phyloP scores from a whole-genome alignment of 2,113 vertebrate genomes.

The Tachuris rubrigastra region DNA sequence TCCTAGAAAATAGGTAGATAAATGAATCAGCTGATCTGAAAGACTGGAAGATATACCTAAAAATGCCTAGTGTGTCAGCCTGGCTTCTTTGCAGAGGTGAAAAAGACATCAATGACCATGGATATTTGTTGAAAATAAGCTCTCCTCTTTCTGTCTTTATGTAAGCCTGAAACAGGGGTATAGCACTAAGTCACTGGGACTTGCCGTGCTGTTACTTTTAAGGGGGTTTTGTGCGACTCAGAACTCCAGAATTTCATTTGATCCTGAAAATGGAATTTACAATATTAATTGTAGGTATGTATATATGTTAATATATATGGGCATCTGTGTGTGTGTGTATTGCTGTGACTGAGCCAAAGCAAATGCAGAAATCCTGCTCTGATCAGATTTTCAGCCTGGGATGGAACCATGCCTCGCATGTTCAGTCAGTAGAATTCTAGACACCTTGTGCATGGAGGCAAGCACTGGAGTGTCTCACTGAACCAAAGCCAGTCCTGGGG shows the following conservation, averaged over 20 bases:
- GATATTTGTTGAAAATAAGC: not conserved
- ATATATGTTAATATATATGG: too few relatives aligned
- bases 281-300: not conserved
- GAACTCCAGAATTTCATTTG: not conserved
- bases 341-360: not conserved
- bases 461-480: not conserved
- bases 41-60: not conserved
- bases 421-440: not conserved
- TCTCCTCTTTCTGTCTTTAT: not conserved
- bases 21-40: not conserved
- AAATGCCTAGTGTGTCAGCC: not conserved
- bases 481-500: fast-evolving
- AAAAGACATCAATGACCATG: fast-evolving
- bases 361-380: not conserved
- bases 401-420: not conserved
- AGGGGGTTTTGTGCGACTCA: fast-evolving
- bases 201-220: not conserved
- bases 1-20: not conserved
- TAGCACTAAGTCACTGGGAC: not conserved
- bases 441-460: not conserved
- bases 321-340: not conserved
- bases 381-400: not conserved
- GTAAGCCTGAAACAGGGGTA: not conserved
- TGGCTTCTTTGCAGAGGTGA: not conserved
- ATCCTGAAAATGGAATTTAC: not conserved